Conservation (phyloP, 2,888 invertebrate genomes). For the Drosophila ustulata region DNA sequence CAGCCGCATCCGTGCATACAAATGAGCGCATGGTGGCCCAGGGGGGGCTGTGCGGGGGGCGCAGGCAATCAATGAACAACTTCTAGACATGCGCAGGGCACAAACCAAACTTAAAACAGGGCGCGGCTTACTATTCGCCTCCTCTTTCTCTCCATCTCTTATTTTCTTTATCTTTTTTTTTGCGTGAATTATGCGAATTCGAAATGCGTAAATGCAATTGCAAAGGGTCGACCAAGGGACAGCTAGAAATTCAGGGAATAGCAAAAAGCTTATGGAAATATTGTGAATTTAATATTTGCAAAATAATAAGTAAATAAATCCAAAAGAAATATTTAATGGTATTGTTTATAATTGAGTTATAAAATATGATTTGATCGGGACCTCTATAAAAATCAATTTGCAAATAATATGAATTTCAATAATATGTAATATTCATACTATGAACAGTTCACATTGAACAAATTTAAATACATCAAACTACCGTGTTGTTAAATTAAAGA, state of each 20-base stretch:
- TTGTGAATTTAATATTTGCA: too few relatives aligned
- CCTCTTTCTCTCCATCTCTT: not conserved
- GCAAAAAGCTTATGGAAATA: not conserved
- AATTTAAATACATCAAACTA: too few relatives aligned
- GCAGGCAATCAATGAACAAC: slow-evolving; percentile 62
- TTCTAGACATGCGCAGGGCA: slow-evolving; percentile 75
- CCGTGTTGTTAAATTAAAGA: too few relatives aligned
- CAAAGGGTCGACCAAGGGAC: not conserved
- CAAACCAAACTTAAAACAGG: slow-evolving; percentile 52
- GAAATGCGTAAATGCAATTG: slow-evolving; percentile 37
- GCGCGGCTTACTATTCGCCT: slow-evolving; percentile 44
- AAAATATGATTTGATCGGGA: too few relatives aligned
- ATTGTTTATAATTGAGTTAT: too few relatives aligned
- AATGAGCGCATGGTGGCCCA: slow-evolving; percentile 57
- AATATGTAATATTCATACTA: too few relatives aligned
- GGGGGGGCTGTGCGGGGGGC: not conserved
- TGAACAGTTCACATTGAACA: too few relatives aligned
- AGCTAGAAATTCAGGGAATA: not conserved
- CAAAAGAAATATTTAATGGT: too few relatives aligned
- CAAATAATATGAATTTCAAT: too few relatives aligned
- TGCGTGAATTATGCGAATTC: slow-evolving; percentile 60
- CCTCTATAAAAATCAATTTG: too few relatives aligned
- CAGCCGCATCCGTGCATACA: slow-evolving; percentile 81
- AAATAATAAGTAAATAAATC: not conserved
- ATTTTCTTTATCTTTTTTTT: slow-evolving; percentile 11